Evolutionary conservation across 2,888 invertebrate genomes (phyloP).

Genomic region (Ectemnius continuus): DNA sequence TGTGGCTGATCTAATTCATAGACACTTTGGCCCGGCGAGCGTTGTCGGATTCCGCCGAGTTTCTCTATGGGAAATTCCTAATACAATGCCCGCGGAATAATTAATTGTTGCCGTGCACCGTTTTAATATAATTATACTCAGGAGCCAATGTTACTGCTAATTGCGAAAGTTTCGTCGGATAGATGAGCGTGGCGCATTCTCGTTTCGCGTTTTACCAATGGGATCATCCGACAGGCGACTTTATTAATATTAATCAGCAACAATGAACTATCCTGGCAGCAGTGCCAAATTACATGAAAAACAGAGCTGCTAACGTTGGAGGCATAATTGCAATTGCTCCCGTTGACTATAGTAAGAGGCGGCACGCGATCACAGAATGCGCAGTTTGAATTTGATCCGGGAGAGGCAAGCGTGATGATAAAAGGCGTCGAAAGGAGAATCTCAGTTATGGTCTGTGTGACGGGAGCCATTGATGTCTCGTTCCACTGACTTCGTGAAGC

Average conservation of each 20-base stretch:
- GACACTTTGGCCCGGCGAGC: slow-evolving; percentile 24
- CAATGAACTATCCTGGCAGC: too few relatives aligned
- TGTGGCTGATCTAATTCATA: slow-evolving; percentile 43
- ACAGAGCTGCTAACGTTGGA: too few relatives aligned
- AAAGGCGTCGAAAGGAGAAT: too few relatives aligned
- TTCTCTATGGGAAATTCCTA: slow-evolving; percentile 49
- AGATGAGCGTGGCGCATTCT: slow-evolving; percentile 19
- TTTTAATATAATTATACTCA: slow-evolving; percentile 60
- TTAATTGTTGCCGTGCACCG: slow-evolving; percentile 56
- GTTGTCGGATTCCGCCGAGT: slow-evolving; percentile 28
- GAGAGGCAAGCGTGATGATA: too few relatives aligned
- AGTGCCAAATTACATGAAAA: too few relatives aligned
- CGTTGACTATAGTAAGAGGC: too few relatives aligned
- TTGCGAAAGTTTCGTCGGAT: slow-evolving; percentile 54
- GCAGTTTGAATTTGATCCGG: too few relatives aligned
- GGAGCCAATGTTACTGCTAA: slow-evolving; percentile 56
- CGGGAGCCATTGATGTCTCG: background rate
- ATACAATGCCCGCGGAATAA: slow-evolving; percentile 57
- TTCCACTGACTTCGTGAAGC: background rate
- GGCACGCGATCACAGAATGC: too few relatives aligned
- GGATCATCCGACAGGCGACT: slow-evolving; percentile 22
- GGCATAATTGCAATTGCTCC: too few relatives aligned
- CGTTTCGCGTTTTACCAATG: slow-evolving; percentile 38
- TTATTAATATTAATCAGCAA: slow-evolving; percentile 1
- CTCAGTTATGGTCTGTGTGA: too few relatives aligned